Conservation (phyloP, 1,140 invertebrate species). For the Triops longicaudatus region DNA sequence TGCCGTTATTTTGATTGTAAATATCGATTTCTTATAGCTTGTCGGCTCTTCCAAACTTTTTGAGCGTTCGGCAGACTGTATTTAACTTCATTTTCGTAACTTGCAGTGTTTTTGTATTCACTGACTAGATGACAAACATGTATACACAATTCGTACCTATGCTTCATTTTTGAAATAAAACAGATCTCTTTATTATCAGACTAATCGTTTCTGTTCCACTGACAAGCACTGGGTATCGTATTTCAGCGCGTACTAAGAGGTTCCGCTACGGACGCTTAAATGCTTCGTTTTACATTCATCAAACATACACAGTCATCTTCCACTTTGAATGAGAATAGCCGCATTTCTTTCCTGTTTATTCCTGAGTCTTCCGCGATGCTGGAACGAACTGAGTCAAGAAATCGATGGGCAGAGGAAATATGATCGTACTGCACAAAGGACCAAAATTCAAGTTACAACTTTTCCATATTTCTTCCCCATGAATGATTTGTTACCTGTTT, state of each 20-base stretch:
- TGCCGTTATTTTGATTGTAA: too few species aligned
- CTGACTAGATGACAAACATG: too few species aligned
- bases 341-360: not conserved
- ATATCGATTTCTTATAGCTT: too few species aligned
- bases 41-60: too few species aligned
- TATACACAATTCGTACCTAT: too few species aligned
- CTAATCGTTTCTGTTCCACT: not conserved
- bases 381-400: constrained; percentile 61
- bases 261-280: not conserved
- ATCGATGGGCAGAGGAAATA: constrained; percentile 92
- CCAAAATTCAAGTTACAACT: not conserved
- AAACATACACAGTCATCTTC: not conserved
- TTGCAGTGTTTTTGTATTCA: too few species aligned
- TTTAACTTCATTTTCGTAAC: too few species aligned
- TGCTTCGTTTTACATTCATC: constrained; percentile 1
- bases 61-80: too few species aligned
- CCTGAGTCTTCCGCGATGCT: not conserved
- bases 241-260: not conserved
- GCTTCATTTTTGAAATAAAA: too few species aligned
- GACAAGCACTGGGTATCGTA: not conserved
- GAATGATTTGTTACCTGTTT: constrained; percentile 35
- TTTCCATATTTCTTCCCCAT: constrained; percentile 59
- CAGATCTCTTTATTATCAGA: not conserved
- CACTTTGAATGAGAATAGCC: not conserved
- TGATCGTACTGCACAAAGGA: constrained; percentile 56